Base-by-base conservation (phyloP, 2,113 vertebrate species). In the Poeciliopsis prolifica region DNA sequence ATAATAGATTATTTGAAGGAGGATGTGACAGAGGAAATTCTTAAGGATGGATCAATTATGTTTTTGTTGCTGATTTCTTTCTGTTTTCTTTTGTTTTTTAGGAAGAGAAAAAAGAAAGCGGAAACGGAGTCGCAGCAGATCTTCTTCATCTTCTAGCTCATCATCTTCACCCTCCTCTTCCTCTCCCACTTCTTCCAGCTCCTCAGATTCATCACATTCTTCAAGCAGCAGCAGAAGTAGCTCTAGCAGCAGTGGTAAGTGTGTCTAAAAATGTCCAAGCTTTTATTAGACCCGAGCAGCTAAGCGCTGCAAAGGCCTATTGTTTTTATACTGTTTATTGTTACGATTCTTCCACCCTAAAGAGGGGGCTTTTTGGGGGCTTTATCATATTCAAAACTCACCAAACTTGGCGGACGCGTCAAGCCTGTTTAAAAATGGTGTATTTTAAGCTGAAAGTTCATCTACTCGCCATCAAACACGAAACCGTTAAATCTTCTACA, bases 51-150 rank as follows among this genome's bases (percentile, higher is more conserved):
- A 3, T 58, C 2, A 58, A 17, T 22, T 8, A 9, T 65, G 33
- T 35, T 13, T n/a, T 35, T 35, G 33, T 35, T 35, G 33, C 1
- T 61, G 60, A 33, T 37, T 10, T 63, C 13, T 29, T 67, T 5
- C 11, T 0, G 10, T 5, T 26, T 65, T 5, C 65, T 9, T 73
- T 70, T n/a, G n/a, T 77, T 75, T 71, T 22, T 74, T 69, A 94
- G 96, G 94, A 66, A 93, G 91, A 80, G 95, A 95, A 74, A 96
- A 96, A 84, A 92, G 70, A 70, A 96, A 95, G 68, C 90, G 91
- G 26, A 96, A 95, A 84, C 94, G 95, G 24, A 97, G 96, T 81
- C 95, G 95, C 73, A 96, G 95, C 84, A 88, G 95, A 89, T 97
- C 94, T 0, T 96, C 95, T 3, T 96, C 95, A 0, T 94, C 95